phyloP scores from a whole-genome alignment of 2,797 vertebrate genomes.

The Aplochiton taeniatus region DNA sequence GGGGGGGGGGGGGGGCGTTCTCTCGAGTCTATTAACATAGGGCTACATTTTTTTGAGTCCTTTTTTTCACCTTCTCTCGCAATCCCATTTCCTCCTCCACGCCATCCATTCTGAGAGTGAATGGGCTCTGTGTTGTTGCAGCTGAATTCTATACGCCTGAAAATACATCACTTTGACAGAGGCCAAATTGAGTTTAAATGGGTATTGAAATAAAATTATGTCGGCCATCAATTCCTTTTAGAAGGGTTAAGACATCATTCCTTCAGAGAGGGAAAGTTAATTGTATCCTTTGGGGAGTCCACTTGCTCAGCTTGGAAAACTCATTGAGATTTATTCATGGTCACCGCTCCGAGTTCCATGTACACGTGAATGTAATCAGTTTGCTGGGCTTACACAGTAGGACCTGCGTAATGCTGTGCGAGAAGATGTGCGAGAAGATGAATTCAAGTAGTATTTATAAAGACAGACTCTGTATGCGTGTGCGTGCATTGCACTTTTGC shows the following conservation, averaged over 20 bases:
- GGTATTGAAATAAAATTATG: conserved; percentile 56
- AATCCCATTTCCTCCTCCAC: conserved; percentile 58
- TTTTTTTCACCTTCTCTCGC: conserved; percentile 43
- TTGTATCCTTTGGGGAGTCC: conserved; percentile 43
- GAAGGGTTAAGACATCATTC: conserved; percentile 49
- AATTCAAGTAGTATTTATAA: too few relatives aligned
- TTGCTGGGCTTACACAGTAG: conserved; percentile 19
- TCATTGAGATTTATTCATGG: conserved; percentile 11
- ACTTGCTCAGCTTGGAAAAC: conserved; percentile 35
- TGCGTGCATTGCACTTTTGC: too few relatives aligned
- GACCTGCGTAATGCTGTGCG: background rate
- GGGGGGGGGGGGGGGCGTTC: too few relatives aligned
- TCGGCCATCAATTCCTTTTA: conserved; percentile 47
- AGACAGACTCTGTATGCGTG: too few relatives aligned
- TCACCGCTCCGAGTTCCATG: conserved; percentile 30
- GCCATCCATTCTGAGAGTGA: conserved; percentile 43
- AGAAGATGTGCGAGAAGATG: too few relatives aligned
- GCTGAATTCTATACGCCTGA: conserved; percentile 61
- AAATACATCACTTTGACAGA: conserved; percentile 67
- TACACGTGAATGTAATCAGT: conserved; percentile 43
- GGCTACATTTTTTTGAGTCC: background rate
- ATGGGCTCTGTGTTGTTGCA: conserved; percentile 63
- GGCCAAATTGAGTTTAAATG: conserved; percentile 53
- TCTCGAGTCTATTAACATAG: too few relatives aligned
- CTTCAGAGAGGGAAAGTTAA: conserved; percentile 41